phyloP scores from a whole-genome alignment of 2,797 vertebrate species.

The Etheostoma perlongum region DNA sequence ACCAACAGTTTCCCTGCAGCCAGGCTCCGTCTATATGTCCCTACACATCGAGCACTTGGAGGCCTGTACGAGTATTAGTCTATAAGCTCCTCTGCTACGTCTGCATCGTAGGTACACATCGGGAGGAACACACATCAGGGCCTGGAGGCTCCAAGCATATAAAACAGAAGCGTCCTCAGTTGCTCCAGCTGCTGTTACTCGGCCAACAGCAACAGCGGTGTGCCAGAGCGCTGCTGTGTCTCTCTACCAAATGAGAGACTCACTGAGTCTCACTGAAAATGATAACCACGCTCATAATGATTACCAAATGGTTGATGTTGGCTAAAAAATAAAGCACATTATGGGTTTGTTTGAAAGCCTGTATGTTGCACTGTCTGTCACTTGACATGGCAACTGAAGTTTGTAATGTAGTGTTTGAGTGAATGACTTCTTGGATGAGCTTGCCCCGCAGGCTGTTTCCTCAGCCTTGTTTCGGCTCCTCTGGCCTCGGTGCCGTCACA shows the following conservation, averaged over 20 bases:
- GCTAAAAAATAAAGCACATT: constrained; percentile 28
- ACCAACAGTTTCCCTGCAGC: constrained; percentile 61
- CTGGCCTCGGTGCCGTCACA: not conserved
- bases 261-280: constrained; percentile 13
- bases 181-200: constrained; percentile 16
- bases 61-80: constrained; percentile 8
- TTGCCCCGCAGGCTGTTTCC: constrained; percentile 28
- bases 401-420: not conserved
- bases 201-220: constrained; percentile 50
- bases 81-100: constrained; percentile 34
- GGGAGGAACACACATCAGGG: not conserved
- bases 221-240: constrained; percentile 20
- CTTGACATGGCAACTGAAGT: not conserved
- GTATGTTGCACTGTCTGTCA: not conserved
- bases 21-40: constrained; percentile 10
- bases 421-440: constrained; percentile 6
- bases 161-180: constrained; percentile 21
- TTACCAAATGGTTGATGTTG: constrained; percentile 11
- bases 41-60: constrained; percentile 22
- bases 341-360: not conserved
- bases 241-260: constrained; percentile 28
- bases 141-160: constrained; percentile 27
- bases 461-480: constrained; percentile 17
- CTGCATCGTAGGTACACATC: constrained; percentile 34
- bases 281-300: constrained; percentile 11